Base-by-base conservation (phyloP, 1,140 invertebrate species). In the Drosophila kikkawai region DNA sequence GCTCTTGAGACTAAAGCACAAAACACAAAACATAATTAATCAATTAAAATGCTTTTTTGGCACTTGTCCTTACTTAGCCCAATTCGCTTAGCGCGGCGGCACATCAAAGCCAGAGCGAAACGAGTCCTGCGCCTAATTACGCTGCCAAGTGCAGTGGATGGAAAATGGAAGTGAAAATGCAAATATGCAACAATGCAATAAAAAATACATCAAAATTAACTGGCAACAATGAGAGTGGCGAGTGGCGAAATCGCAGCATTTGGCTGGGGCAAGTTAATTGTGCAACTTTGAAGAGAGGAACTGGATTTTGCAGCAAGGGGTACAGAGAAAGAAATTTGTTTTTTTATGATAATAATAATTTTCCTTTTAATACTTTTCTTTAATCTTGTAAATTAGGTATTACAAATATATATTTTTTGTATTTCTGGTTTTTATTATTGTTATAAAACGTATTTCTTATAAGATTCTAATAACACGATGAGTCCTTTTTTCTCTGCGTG, bases 141-240 rank as follows among this genome's bases (percentile, higher is more conserved):
- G 37, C 65, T n/a, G 42, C 65, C 63, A 69, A 78, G 75, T 76
- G 74, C 64, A 78, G 63, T 44, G 63, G 36, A 68, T 59, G 48
- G 55, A 53, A 67, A 22, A 29, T 29, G 26, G 26, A 29, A 26
- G 44, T 15, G 7, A 17, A 69, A 78, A 77, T 77, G 75, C 75
- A 77, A 77, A 78, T 78, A 67, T 78, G 69, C 47, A 68, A 22
- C 53, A 34, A 59, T 32, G 51, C 50, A 50, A 70, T 48, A 69
- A 68, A 71, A 73, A 73, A 68, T 73, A 68, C 64, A 60, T 61
- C 74, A 78, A 78, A 78, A 78, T 78, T 78, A 78, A 77, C 75
- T 77, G 75, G 64, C 56, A 69, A 77, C 75, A 77, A 60, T 69
- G 50, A 53, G 37, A 75, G 29, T n/a, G 41, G 39, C 11, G 59